phyloP scores from a whole-genome alignment of 2,888 invertebrate species.

The Cosmia pyralina region DNA sequence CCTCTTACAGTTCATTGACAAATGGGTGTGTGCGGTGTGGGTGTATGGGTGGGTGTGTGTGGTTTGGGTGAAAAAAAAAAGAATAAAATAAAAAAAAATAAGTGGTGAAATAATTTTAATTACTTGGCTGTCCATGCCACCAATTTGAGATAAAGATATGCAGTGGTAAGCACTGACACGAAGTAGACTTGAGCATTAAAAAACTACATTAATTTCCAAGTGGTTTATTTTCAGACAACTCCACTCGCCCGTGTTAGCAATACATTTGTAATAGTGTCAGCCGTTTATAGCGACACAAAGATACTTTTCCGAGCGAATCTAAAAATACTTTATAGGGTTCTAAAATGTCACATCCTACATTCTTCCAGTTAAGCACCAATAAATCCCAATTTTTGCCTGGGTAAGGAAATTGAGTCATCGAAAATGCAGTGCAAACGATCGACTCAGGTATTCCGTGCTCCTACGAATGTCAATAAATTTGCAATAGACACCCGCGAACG shows the following conservation, averaged over 20 bases:
- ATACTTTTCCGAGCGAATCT: background rate
- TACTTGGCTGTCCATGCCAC: background rate
- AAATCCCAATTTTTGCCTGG: slow-evolving; percentile 40
- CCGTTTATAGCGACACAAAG: slow-evolving; percentile 2
- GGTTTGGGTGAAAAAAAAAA: too few species aligned
- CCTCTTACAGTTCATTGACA: too few species aligned
- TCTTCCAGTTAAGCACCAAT: slow-evolving; percentile 23
- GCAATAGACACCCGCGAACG: slow-evolving; percentile 54
- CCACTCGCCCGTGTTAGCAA: background rate
- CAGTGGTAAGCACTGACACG: background rate
- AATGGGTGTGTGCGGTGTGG: too few species aligned
- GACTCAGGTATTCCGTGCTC: slow-evolving; percentile 44
- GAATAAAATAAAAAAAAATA: too few species aligned
- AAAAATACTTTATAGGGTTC: slow-evolving; percentile 2
- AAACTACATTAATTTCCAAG: background rate
- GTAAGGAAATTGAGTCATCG: slow-evolving; percentile 45
- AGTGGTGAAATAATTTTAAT: background rate
- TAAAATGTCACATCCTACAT: slow-evolving; percentile 17
- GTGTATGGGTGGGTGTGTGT: too few species aligned
- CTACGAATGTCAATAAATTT: slow-evolving; percentile 61
- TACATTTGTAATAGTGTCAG: slow-evolving; percentile 4
- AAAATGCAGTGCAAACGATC: slow-evolving; percentile 54
- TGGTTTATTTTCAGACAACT: background rate
- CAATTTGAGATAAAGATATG: too few species aligned
- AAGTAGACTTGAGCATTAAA: background rate